These are phyloP conservation scores for Dufourea novaeangliae DNA, from an alignment of 1,140 invertebrate species.

Conservation along the genomic window DNA sequence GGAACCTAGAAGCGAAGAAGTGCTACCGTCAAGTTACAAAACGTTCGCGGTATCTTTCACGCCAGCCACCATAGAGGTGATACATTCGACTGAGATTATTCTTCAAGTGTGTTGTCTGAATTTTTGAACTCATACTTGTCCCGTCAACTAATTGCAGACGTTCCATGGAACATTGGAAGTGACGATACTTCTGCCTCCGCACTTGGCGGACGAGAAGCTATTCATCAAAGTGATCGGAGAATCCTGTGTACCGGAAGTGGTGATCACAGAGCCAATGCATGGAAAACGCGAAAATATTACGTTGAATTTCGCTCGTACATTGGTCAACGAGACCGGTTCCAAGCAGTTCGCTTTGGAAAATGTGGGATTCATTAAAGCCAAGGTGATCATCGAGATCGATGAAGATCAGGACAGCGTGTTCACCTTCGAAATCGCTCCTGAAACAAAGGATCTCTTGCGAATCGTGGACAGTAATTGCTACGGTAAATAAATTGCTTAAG, in stretches of 20 bases:
- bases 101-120: too few species aligned
- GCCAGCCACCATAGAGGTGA: constrained; percentile 65
- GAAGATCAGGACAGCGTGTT: constrained; percentile 53
- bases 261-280: constrained; percentile 60
- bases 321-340: constrained; percentile 51
- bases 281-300: constrained; percentile 27
- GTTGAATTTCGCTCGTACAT: constrained; percentile 63
- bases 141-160: constrained; percentile 43
- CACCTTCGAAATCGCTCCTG: neutral
- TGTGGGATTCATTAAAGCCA: constrained; percentile 63
- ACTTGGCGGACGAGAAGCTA: constrained; percentile 52
- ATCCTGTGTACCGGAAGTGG: constrained; percentile 72
- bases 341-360: constrained; percentile 65
- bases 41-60: constrained; percentile 67
- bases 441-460: neutral
- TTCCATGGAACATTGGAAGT: constrained; percentile 61
- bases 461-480: neutral
- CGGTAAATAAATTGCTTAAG: too few species aligned
- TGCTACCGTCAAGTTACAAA: constrained; percentile 64
- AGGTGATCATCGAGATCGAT: constrained; percentile 63
- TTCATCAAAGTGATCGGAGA: constrained; percentile 69
- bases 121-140: too few species aligned
- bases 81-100: neutral
- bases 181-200: constrained; percentile 53
- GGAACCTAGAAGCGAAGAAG: constrained; percentile 48